A percentile compares a stretch with the other conserved stretches of the same genome.
Conservation (phyloP, 2,888 invertebrate species). For the Dicyrtomina minuta region DNA sequence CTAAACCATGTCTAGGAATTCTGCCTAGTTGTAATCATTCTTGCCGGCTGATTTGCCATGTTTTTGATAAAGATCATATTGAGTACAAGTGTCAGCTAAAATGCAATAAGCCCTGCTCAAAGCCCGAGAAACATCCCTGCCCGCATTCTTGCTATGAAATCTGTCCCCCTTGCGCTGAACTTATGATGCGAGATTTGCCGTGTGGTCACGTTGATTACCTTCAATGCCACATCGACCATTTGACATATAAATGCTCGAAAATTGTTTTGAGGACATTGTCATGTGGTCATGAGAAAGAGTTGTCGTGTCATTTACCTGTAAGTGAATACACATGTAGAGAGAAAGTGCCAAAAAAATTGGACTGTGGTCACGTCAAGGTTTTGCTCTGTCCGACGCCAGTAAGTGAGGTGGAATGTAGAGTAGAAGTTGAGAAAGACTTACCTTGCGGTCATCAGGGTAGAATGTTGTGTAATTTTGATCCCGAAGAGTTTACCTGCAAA, state of each 20-base stretch:
- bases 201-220: constrained; percentile 61
- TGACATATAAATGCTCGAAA: constrained; percentile 46
- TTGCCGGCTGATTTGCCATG: constrained; percentile 66
- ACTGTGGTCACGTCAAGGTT: background rate
- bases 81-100: constrained; percentile 59
- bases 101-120: constrained; percentile 55
- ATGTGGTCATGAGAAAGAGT: constrained; percentile 54
- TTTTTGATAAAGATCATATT: constrained; percentile 62
- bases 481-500: constrained; percentile 32
- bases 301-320: background rate
- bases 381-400: background rate
- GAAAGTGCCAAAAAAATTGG: background rate
- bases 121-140: constrained; percentile 36
- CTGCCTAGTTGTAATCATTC: constrained; percentile 63
- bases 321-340: background rate
- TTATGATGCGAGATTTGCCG: constrained; percentile 57
- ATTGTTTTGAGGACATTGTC: constrained; percentile 51
- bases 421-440: background rate
- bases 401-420: background rate
- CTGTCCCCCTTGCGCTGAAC: constrained; percentile 49
- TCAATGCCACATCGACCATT: constrained; percentile 57
- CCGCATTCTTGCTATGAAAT: constrained; percentile 26
- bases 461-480: background rate
- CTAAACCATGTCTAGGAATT: constrained; percentile 59
- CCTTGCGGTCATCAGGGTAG: background rate